phyloP scores from a whole-genome alignment of 2,888 invertebrate species.

The Micoletzkya japonica region DNA sequence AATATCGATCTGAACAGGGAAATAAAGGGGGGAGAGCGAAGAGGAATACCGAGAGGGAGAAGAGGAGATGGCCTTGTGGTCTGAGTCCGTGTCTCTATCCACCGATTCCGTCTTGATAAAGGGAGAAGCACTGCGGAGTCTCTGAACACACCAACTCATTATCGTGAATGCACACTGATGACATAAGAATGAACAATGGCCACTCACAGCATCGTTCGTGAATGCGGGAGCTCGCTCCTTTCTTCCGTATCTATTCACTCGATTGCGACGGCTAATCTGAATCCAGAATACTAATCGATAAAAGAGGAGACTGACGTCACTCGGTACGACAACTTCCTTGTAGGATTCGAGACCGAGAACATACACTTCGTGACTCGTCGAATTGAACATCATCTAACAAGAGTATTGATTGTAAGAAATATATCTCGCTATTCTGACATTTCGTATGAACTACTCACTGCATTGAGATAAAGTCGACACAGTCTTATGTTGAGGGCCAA shows the following conservation, averaged over 20 bases:
- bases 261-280: neutral
- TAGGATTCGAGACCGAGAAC: neutral
- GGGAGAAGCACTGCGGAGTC: neutral
- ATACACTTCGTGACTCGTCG: constrained; percentile 10
- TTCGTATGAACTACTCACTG: no score
- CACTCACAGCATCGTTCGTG: constrained; percentile 13
- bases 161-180: neutral
- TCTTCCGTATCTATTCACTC: neutral
- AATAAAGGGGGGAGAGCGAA: neutral
- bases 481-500: no score
- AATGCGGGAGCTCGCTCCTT: constrained; percentile 4
- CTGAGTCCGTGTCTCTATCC: neutral
- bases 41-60: no score
- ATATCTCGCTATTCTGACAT: no score
- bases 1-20: neutral
- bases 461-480: no score
- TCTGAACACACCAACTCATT: neutral
- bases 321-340: no score
- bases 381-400: constrained; percentile 21
- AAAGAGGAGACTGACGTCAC: no score
- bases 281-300: no score
- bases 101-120: constrained; percentile 5
- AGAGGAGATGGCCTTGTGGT: neutral
- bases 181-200: neutral
- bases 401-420: neutral